phyloP scores from a whole-genome alignment of 2,797 vertebrate genomes.

The Psittacula echo region DNA sequence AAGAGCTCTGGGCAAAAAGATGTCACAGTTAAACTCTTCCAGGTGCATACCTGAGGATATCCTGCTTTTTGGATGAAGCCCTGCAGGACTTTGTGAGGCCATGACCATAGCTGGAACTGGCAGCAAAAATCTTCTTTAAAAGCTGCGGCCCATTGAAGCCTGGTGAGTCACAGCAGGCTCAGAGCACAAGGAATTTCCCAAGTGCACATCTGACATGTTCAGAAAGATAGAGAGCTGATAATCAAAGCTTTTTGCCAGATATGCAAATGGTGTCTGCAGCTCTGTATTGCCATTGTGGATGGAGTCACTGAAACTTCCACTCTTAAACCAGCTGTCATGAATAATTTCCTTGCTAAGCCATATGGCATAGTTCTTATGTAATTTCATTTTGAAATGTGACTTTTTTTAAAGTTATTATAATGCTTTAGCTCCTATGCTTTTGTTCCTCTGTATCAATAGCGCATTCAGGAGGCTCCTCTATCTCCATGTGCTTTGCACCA shows the following conservation, averaged over 20 bases:
- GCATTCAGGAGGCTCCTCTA: background rate
- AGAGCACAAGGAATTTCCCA: fast-evolving
- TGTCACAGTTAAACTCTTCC: background rate
- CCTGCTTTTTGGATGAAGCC: background rate
- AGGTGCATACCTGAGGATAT: background rate
- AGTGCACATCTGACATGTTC: background rate
- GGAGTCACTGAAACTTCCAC: background rate
- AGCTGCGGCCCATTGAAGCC: background rate
- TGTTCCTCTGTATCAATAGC: fast-evolving
- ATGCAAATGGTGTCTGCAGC: background rate
- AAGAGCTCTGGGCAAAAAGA: background rate
- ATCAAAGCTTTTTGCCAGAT: background rate
- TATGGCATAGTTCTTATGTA: background rate
- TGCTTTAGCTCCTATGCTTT: background rate
- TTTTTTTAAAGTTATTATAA: background rate
- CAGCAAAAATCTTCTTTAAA: background rate
- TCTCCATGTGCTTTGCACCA: fast-evolving
- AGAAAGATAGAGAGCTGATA: background rate
- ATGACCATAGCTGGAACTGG: fast-evolving
- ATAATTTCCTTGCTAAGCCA: background rate
- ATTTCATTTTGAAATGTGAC: background rate
- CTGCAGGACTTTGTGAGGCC: background rate
- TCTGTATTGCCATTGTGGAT: background rate
- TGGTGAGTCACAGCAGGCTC: background rate
- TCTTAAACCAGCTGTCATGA: background rate